These are phyloP conservation scores for Smittia sp. DNA, from an alignment of 2,888 invertebrate genomes.

Conservation along the genomic window DNA sequence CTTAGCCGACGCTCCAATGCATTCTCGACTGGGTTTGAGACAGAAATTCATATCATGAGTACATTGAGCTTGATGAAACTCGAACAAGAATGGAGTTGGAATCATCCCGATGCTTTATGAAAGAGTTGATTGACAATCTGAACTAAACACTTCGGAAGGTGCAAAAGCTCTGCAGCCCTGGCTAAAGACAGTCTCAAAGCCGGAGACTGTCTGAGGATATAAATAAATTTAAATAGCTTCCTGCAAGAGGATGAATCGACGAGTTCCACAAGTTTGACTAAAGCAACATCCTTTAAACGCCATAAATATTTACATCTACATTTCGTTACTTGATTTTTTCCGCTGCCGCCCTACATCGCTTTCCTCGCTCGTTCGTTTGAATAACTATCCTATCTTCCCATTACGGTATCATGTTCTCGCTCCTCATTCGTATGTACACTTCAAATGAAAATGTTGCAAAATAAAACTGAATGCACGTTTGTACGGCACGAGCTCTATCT, in stretches of 20 bases:
- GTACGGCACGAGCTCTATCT: background rate
- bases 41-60: too few species aligned
- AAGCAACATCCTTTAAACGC: slow-evolving; percentile 38
- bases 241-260: background rate
- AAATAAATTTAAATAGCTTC: slow-evolving; percentile 35
- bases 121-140: too few species aligned
- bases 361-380: background rate
- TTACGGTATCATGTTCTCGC: background rate
- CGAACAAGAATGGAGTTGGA: too few species aligned
- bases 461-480: too few species aligned
- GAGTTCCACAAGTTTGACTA: slow-evolving; percentile 19
- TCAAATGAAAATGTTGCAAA: background rate
- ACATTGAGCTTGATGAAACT: too few species aligned
- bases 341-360: background rate
- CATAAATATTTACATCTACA: slow-evolving; percentile 36
- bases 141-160: too few species aligned
- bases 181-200: background rate
- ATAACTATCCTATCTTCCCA: background rate
- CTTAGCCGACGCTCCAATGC: background rate
- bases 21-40: background rate
- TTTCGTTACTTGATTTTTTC: background rate
- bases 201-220: background rate
- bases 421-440: background rate
- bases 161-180: too few species aligned
- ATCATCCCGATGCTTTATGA: too few species aligned